Evolutionary conservation across 2,888 invertebrate species (phyloP).

Genomic region (Acheta domesticus): DNA sequence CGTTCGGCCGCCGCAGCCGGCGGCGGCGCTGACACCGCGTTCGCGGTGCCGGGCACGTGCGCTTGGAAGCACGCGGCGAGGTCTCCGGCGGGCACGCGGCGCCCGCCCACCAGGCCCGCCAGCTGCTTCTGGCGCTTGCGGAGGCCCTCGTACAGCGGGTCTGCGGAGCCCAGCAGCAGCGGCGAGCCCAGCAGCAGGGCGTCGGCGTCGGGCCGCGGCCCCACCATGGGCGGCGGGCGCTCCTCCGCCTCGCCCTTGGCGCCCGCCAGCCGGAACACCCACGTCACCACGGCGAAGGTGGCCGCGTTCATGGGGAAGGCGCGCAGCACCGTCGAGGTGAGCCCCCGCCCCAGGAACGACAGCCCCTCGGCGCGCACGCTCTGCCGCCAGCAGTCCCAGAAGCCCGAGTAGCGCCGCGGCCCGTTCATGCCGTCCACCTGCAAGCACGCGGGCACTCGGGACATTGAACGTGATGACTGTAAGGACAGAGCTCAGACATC

Average conservation of each 20-base stretch:
- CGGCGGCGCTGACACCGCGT: constrained; percentile 33
- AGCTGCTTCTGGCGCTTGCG: not conserved
- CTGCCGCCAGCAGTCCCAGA: constrained; percentile 69
- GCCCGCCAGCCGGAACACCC: constrained; percentile 59
- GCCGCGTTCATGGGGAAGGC: constrained; percentile 93
- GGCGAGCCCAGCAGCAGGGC: not conserved
- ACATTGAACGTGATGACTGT: no score
- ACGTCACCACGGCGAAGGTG: constrained; percentile 82
- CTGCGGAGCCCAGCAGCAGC: not conserved
- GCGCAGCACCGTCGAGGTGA: constrained; percentile 73
- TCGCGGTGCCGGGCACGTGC: constrained; percentile 21
- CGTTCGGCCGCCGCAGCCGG: constrained; percentile 37
- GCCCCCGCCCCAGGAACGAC: constrained; percentile 67
- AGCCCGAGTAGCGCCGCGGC: constrained; percentile 38
- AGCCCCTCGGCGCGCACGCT: constrained; percentile 69
- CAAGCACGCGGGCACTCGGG: no score
- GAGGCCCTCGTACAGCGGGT: constrained; percentile 3
- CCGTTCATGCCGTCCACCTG: constrained; percentile 65
- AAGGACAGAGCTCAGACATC: no score
- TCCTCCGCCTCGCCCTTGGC: not conserved
- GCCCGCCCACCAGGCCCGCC: not conserved
- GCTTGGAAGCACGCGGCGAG: not conserved
- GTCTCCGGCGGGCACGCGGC: not conserved
- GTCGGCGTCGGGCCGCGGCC: constrained; percentile 11
- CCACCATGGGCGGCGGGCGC: not conserved